Base-by-base conservation (phyloP, 1,140 invertebrate genomes). In the Zophobas morio region DNA sequence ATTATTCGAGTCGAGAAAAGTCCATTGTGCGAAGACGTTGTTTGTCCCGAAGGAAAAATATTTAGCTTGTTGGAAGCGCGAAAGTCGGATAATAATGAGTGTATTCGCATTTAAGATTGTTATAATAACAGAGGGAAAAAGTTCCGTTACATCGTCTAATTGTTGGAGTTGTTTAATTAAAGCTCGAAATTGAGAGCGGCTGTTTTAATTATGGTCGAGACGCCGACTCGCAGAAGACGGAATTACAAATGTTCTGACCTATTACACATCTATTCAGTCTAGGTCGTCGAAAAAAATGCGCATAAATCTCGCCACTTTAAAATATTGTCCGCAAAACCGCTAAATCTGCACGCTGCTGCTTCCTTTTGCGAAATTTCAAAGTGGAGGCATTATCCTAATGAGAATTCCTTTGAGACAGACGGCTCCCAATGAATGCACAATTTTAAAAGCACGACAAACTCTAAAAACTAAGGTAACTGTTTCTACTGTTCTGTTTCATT, bases 401-500 rank as follows among this genome's bases (percentile, higher is more conserved):
- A 60, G 57, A 63, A 39, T 63, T 63, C 35, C 57, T 63, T 8
- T 2, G 57, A 20, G 35, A n/a, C 2, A 63, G 36, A 63, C 4
- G 36, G 5, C 6, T 20, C 2, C 20, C 60, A 42, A 66, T 66
- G 20, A 66, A 66, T 66, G 39, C 60, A 33, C 39, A 37, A 40
- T 46, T 42, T 57, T 8, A 57, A 57, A 53, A 53, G 49, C 49
- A 53, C 49, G 42, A 46, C 8, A 32, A 53, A 2, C 3, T 46
- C 37, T 0, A 60, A 60, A 66, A 66, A 66, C 60, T 66, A 66
- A 66, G 37, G 57, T 63, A 39, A 63, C 57, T n/a, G n/a, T 66
- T 66, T 66, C 42, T 40, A 46, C n/a, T 66, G 20, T 60, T n/a
- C 35, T 63, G 34, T 63, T 66, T 75, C 47, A 75, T 63, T 54